Evolutionary conservation across 1,140 invertebrate species (phyloP), one percentile per base, ranked within the genome.

Genomic region (Proctacanthus coquilletti): DNA sequence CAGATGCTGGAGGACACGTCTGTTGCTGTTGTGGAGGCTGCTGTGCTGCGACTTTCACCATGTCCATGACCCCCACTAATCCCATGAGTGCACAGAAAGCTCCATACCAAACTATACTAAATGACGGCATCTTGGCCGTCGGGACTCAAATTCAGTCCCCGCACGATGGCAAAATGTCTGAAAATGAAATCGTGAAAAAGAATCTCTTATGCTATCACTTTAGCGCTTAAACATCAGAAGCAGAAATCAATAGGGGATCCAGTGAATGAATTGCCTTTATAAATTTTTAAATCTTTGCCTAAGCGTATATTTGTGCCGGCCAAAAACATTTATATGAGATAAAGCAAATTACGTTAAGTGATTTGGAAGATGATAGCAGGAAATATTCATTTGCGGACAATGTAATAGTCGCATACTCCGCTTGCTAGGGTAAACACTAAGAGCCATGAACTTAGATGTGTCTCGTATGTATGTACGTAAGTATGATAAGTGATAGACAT

Each of bases 1-100:
- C 80, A 40, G 51, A 60, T 38, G 69, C 68, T 29, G 73, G 52
- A 11, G 83, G 83, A 60, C 82, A 87, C 49, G 75, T 71, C 58
- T 80, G 77, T 23, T 60, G 39, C 38, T 47, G 52, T 44, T 53
- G 21, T 30, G 40, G 40, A 34, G 34, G 34, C 14, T 9, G 21
- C 30, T 41, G 34, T 17, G 25, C 27, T 8, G 17, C 20, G 4
- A 38, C 20, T 4, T 18, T n/a, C 21, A 5, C 31, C 6, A 6
- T 11, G 18, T 38, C 36, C 11, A 14, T 38, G 19, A 25, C 8
- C 15, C 36, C 36, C 6, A 38, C 6, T n/a, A 38, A 18, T 25
- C 36, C 36, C 13, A 38, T n/a, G 25, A 38, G 36, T 18, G 36
- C 36, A 38, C 30, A 38, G 5, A 38, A 14, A 21, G 21, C 36